Evolutionary conservation across 1,140 invertebrate genomes (phyloP).

Genomic region (Cepaea nemoralis): DNA sequence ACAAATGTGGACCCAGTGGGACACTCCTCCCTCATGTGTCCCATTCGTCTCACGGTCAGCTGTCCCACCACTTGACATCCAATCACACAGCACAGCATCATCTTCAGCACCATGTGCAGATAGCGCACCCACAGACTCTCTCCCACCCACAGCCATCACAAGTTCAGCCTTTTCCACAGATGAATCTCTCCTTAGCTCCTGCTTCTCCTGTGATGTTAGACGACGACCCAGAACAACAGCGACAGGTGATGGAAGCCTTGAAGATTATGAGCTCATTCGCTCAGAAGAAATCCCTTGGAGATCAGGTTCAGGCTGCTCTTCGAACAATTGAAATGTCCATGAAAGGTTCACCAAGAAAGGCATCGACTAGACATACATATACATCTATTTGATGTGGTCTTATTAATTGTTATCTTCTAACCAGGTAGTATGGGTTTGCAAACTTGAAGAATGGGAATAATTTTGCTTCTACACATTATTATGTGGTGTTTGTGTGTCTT

Average conservation of each 20-base stretch:
- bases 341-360: neutral
- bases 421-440: too few species aligned
- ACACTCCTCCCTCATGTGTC: neutral
- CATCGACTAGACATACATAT: neutral
- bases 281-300: conserved; percentile 33
- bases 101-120: neutral
- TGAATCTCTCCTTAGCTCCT: neutral
- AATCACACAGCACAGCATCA: conserved; percentile 3
- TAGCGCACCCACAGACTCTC: conserved; percentile 16
- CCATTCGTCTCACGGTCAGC: neutral
- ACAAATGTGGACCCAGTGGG: neutral
- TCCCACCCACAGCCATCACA: conserved; percentile 26
- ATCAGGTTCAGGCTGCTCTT: conserved; percentile 27
- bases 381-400: conserved; percentile 3
- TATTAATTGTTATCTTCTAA: too few species aligned
- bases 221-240: conserved; percentile 29
- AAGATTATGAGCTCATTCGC: conserved; percentile 39
- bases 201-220: conserved; percentile 15
- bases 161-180: neutral
- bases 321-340: conserved; percentile 40
- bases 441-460: too few species aligned
- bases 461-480: too few species aligned
- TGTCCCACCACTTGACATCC: neutral
- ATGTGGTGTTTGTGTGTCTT: too few species aligned
- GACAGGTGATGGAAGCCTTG: conserved; percentile 36